Evolutionary conservation across 2,888 invertebrate species (phyloP).

Genomic region (Dichetophora obliterata): DNA sequence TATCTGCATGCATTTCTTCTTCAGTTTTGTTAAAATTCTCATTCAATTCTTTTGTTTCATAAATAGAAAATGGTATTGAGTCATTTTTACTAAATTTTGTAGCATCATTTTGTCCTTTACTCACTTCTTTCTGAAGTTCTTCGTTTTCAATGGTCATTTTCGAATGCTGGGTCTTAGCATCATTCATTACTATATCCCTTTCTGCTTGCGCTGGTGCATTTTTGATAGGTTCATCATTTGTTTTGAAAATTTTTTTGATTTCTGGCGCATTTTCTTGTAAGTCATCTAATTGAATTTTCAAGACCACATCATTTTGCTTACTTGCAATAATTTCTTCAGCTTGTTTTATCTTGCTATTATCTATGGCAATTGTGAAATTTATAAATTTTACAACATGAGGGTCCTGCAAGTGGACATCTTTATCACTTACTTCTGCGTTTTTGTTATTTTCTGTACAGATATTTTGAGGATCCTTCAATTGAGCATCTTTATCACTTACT

Average conservation of each 20-base stretch:
- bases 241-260: background rate
- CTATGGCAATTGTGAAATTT: background rate
- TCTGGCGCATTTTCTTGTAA: background rate
- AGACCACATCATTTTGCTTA: background rate
- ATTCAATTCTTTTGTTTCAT: background rate
- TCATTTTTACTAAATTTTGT: background rate
- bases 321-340: background rate
- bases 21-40: background rate
- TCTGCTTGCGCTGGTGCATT: background rate
- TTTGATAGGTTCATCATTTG: background rate
- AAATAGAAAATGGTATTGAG: no score
- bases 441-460: background rate
- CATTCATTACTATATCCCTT: background rate
- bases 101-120: background rate
- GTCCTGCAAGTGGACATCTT: background rate
- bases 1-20: background rate
- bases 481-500: no score
- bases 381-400: background rate
- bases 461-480: no score
- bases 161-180: no score
- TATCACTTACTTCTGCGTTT: background rate
- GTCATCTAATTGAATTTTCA: background rate
- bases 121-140: background rate
- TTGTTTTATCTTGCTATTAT: background rate
- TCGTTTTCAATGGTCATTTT: no score